phyloP scores from a whole-genome alignment of 2,797 vertebrate species.

The Alectoris magna region DNA sequence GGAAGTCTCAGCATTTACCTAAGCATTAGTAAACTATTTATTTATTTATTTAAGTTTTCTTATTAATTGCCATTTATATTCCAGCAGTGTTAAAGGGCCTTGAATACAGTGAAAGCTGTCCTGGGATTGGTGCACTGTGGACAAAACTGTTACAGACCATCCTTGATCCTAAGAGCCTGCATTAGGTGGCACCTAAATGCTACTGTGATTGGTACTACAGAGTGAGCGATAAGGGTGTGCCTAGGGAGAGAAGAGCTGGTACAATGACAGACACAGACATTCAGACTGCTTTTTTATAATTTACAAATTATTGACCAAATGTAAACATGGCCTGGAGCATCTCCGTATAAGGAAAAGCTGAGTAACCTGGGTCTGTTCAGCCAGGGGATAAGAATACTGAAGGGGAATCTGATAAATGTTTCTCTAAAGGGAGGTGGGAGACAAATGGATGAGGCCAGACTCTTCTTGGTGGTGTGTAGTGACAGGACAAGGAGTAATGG shows the following conservation, averaged over 20 bases:
- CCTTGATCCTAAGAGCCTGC: constrained; percentile 29
- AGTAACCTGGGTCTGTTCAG: too few relatives aligned
- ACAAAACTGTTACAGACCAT: not conserved
- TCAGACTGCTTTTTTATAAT: not conserved
- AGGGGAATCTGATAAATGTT: too few relatives aligned
- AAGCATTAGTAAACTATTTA: not conserved
- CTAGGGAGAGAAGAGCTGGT: not conserved
- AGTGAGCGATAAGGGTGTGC: rapidly evolving
- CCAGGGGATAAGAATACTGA: too few relatives aligned
- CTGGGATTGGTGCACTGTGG: not conserved
- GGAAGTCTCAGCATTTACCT: not conserved
- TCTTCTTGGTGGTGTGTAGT: too few relatives aligned
- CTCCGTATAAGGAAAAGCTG: too few relatives aligned
- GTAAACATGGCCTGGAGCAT: not conserved
- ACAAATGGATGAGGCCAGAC: too few relatives aligned
- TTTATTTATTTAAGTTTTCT: not conserved
- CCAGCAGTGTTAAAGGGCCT: constrained; percentile 14
- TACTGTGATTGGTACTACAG: not conserved
- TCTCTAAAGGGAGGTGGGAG: too few relatives aligned
- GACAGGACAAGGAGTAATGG: too few relatives aligned
- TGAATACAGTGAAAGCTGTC: not conserved
- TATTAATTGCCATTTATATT: constrained; percentile 2
- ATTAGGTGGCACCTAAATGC: not conserved
- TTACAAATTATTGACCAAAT: not conserved
- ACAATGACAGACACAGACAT: not conserved